Percentiles rank a stretch among this genome's conserved stretches.
Evolutionary conservation across 1,140 invertebrate genomes (phyloP).

Genomic region (Conopomorpha cramerella): DNA sequence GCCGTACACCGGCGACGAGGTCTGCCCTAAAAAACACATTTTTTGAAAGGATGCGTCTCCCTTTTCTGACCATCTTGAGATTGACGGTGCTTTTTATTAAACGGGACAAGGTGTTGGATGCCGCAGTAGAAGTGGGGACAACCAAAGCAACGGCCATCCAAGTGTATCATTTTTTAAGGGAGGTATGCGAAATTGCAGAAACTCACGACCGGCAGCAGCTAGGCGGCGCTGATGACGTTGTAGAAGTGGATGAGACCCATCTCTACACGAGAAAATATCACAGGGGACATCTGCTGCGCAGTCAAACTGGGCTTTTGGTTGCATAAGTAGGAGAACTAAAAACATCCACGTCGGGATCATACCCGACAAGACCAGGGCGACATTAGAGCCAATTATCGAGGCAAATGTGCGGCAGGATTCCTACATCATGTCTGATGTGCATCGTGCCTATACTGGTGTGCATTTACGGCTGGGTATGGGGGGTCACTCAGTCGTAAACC

Average conservation of each 20-base stretch:
- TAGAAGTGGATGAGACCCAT: no score
- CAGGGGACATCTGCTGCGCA: conserved; percentile 6
- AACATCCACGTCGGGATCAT: no score
- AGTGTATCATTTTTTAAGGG: conserved; percentile 5
- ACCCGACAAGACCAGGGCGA: no score
- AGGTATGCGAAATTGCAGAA: conserved; percentile 7
- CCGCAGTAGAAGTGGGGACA: conserved; percentile 5
- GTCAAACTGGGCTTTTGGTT: conserved; percentile 8
- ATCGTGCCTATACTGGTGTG: conserved; percentile 6
- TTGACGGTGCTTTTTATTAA: conserved; percentile 7
- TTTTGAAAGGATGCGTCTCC: background rate
- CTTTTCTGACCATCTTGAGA: background rate
- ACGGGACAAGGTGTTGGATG: conserved; percentile 5
- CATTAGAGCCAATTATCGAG: no score
- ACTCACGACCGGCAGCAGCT: conserved; percentile 7
- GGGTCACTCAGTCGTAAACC: conserved; percentile 6
- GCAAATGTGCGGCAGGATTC: conserved; percentile 2
- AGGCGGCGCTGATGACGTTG: conserved; percentile 5
- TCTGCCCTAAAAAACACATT: background rate
- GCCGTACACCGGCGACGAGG: no score
- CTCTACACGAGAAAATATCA: no score
- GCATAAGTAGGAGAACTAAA: no score
- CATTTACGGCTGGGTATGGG: conserved; percentile 7
- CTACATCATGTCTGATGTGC: conserved; percentile 7
- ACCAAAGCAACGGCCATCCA: conserved; percentile 4